Conservation (phyloP, 1,140 invertebrate genomes). For the Drosophila funebris region DNA sequence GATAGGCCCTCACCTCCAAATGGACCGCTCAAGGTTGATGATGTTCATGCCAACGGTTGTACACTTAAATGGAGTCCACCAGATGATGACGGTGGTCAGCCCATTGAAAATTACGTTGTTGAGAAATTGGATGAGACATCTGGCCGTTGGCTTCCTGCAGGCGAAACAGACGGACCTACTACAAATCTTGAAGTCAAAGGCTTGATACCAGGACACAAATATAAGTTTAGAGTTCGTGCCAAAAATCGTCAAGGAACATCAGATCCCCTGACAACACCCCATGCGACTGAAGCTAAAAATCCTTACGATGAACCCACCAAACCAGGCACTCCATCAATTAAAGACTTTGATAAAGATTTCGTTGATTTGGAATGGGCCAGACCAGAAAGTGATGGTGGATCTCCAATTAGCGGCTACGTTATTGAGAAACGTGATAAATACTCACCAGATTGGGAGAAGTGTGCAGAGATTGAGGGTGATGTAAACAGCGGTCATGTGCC, state of each 20-base stretch:
- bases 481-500: conserved; percentile 92
- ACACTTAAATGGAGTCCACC: conserved; percentile 94
- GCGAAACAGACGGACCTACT: conserved; percentile 92
- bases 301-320: conserved; percentile 95
- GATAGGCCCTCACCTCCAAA: conserved; percentile 95
- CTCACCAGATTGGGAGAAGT: conserved; percentile 94
- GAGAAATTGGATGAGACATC: conserved; percentile 97
- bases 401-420: conserved; percentile 95
- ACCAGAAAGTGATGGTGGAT: conserved; percentile 93
- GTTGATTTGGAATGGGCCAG: conserved; percentile 97
- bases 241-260: conserved; percentile 98
- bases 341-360: conserved; percentile 96
- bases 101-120: conserved; percentile 95
- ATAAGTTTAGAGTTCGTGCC: conserved; percentile 97
- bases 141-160: conserved; percentile 96
- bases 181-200: conserved; percentile 90
- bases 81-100: conserved; percentile 94
- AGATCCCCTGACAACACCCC: conserved; percentile 94
- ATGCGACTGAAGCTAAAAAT: conserved; percentile 98
- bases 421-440: conserved; percentile 98
- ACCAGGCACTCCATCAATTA: conserved; percentile 94
- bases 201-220: conserved; percentile 95
- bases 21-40: conserved; percentile 92
- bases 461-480: conserved; percentile 92
- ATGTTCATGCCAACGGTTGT: conserved; percentile 91